Evolutionary conservation across 2,797 vertebrate species (phyloP), one percentile per base, ranked within the genome.

Genomic region (Hydrocynus forskahlii): DNA sequence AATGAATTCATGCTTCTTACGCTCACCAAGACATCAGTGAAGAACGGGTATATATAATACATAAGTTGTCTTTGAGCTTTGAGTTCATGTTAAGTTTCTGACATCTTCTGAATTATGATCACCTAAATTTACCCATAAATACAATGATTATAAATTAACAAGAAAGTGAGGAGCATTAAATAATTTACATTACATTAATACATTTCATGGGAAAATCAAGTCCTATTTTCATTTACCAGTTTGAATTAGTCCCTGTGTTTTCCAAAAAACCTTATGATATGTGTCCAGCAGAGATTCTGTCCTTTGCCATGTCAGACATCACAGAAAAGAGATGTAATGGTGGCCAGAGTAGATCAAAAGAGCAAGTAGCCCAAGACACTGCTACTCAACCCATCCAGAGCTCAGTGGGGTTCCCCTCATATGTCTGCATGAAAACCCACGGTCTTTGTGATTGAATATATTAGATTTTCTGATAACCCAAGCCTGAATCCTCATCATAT

Each of bases 401-500:
- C 84, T 80, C 62, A 80, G 69, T 57, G 66, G 73, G 76, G 62
- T 25, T 57, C 75, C 73, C 63, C 80, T 85, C 64, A 75, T 70
- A 85, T 86, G 64, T 83, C 72, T 82, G 85, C 85, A 85, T 81
- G 76, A 86, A 89, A 81, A 78, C 79, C 83, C 85, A 85, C 35
- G 76, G 69, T 75, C 84, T 88, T 87, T 83, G 84, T 63, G 60
- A 87, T 77, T 86, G 83, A 80, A 81, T 83, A 76, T 85, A 76
- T 87, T 88, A 70, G 79, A 86, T 91, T 88, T 87, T 89, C 70
- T 85, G 86, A 90, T 88, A 81, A 84, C 85, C 80, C 14, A 83
- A 85, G 85, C 87, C 89, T 90, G 85, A 80, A 76, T 91, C 81
- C 76, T 77, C 80, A 84, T 75, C 80, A 82, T 78, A 91, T 90